Evolutionary conservation across 2,113 vertebrate species (phyloP).

Genomic region (Tricholaema leucomelas): DNA sequence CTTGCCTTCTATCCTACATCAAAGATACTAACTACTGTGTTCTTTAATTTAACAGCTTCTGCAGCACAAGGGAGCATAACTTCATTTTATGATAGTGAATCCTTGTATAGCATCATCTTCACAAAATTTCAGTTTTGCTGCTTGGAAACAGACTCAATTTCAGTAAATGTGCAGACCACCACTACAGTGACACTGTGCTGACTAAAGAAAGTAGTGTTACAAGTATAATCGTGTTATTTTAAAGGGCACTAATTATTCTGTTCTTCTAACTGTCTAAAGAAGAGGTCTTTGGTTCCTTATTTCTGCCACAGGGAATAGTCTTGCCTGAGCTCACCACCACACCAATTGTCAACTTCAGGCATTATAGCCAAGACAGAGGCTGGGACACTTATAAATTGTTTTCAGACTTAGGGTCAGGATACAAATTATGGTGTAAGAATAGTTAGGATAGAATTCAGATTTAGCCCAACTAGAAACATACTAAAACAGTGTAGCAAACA

Average conservation of each 20-base stretch:
- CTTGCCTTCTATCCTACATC: constrained; percentile 46
- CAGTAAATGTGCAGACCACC: neutral
- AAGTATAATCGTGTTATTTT: neutral
- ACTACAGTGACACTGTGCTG: neutral
- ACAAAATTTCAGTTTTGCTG: constrained; percentile 6
- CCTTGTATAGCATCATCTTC: constrained; percentile 15
- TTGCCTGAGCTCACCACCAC: neutral
- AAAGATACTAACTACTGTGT: constrained; percentile 27
- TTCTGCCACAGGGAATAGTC: neutral
- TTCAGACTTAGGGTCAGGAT: neutral
- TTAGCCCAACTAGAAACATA: neutral
- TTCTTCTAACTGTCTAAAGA: neutral
- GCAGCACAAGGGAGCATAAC: constrained; percentile 39
- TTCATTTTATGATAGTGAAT: constrained; percentile 55
- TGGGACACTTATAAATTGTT: neutral
- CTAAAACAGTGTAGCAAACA: neutral
- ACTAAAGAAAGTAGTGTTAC: neutral
- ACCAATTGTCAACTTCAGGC: neutral
- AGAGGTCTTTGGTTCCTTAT: neutral
- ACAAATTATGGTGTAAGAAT: neutral
- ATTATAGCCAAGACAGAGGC: neutral
- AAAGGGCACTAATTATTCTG: neutral
- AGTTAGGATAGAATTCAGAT: neutral
- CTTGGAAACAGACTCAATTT: constrained; percentile 24
- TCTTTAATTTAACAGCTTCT: constrained; percentile 68